Evolutionary conservation across 2,113 vertebrate species (phyloP).

Genomic region (Chaetodon trifascialis): DNA sequence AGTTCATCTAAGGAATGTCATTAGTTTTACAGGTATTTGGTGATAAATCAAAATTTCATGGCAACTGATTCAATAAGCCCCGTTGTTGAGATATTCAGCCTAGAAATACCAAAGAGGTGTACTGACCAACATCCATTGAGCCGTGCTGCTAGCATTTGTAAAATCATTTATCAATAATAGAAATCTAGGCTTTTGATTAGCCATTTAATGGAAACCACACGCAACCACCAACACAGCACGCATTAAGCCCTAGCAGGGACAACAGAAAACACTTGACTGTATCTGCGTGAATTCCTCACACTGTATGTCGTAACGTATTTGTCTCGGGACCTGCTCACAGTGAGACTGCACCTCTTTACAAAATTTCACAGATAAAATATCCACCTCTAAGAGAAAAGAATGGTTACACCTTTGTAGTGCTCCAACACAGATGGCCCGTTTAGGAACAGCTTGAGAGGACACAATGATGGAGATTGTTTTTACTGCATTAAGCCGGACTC

Average conservation of each 20-base stretch:
- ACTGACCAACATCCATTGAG: too few relatives aligned
- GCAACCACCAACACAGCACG: not conserved
- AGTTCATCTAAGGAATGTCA: not conserved
- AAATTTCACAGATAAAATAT: conserved; percentile 32
- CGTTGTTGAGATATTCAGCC: not conserved
- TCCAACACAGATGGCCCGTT: conserved; percentile 57
- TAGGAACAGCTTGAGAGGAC: conserved; percentile 62
- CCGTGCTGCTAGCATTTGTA: not conserved
- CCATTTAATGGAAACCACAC: not conserved
- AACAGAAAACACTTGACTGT: not conserved
- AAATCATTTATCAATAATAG: not conserved
- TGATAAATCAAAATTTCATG: not conserved
- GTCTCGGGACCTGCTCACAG: not conserved
- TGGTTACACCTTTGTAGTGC: conserved; percentile 22
- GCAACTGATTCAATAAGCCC: not conserved
- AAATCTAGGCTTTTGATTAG: not conserved
- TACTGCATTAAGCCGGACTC: conserved; percentile 57
- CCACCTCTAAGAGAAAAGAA: conserved; percentile 2
- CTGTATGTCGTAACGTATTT: not conserved
- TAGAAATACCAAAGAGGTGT: not conserved
- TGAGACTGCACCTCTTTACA: conserved; percentile 3
- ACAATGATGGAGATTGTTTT: conserved; percentile 56
- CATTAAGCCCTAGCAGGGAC: not conserved
- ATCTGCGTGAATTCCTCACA: conserved; percentile 3
- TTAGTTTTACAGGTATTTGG: too few relatives aligned